A percentile compares a stretch with the other conserved stretches of the same genome.
Evolutionary conservation across 2,888 invertebrate genomes (phyloP).

Genomic region (Dolomedes plantarius): DNA sequence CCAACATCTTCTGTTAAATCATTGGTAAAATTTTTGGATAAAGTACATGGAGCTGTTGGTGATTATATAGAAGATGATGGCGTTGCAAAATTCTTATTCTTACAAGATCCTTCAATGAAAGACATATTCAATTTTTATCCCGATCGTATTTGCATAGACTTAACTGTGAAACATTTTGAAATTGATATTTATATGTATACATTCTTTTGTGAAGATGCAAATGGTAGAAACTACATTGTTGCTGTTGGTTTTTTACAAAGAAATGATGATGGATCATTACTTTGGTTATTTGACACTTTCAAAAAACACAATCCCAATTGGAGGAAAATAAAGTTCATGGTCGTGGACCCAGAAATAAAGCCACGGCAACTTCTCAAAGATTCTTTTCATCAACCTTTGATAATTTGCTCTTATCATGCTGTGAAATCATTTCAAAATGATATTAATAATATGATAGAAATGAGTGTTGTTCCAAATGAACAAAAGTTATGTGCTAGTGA

Average conservation of each 20-base stretch:
- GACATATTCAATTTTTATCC: slow-evolving; percentile 61
- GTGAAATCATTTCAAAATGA: slow-evolving; percentile 35
- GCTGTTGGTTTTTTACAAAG: slow-evolving; percentile 29
- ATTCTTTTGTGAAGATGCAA: slow-evolving; percentile 53
- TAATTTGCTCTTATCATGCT: slow-evolving; percentile 51
- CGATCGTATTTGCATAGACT: slow-evolving; percentile 43
- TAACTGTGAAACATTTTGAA: slow-evolving; percentile 19
- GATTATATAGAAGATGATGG: slow-evolving; percentile 26
- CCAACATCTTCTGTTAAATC: not conserved
- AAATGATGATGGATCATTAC: slow-evolving; percentile 33
- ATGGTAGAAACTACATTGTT: slow-evolving; percentile 34
- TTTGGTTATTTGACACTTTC: slow-evolving; percentile 45
- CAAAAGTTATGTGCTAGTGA: slow-evolving; percentile 20
- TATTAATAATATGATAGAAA: slow-evolving; percentile 6
- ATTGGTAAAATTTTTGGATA: slow-evolving; percentile 14
- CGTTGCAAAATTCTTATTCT: slow-evolving; percentile 30
- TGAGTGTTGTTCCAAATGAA: not conserved
- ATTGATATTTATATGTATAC: slow-evolving; percentile 31
- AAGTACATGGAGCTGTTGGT: slow-evolving; percentile 28
- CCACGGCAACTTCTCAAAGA: slow-evolving; percentile 23
- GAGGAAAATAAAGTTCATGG: slow-evolving; percentile 37
- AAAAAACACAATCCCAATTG: slow-evolving; percentile 59
- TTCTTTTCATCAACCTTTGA: slow-evolving; percentile 22
- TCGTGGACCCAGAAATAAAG: slow-evolving; percentile 35
- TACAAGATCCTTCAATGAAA: slow-evolving; percentile 59